Base-by-base conservation (phyloP, 2,888 invertebrate genomes). In the Caenorhabditis sulstoni region DNA sequence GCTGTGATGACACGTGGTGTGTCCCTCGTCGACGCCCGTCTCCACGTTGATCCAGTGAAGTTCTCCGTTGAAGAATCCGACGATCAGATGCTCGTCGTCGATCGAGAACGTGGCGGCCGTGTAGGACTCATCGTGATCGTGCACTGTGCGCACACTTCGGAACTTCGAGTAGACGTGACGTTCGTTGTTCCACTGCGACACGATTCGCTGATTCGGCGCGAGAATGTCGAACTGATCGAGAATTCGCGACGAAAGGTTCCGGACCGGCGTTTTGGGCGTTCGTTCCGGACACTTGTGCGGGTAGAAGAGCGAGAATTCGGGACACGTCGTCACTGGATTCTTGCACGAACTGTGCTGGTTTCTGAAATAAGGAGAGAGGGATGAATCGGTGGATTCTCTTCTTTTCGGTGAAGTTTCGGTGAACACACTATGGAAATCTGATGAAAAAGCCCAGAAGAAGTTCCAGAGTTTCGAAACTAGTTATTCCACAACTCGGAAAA, bases 321-420 rank as follows among this genome's bases (percentile, higher is more conserved):
- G 97, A 91, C 97, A 98, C 0, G 96, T 97, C 39, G 95, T 95
- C 92, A 99, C 96, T 0, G 99, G 99, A 91, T 97, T 96, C 92
- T 95, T 95, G 92, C 99, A 99, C 8, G 96, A 92, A n/a, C 97
- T 94, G 92, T 99, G 99, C 91, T 99, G 98, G 92, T 96, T 96
- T 87, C 96, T 86, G 71, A 41, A 85, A 77, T 37, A 11, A n/a
- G n/a, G n/a, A n/a, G n/a, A n/a, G n/a, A n/a, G n/a, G n/a, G n/a
- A n/a, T n/a, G n/a, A n/a, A n/a, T n/a, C n/a, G n/a, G n/a, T n/a
- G n/a, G n/a, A n/a, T n/a, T n/a, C n/a, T n/a, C n/a, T n/a, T n/a
- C n/a, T n/a, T n/a, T n/a, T n/a, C n/a, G n/a, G n/a, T n/a, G n/a
- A n/a, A n/a, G n/a, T n/a, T n/a, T n/a, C n/a, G n/a, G n/a, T n/a